A percentile compares a stretch with the other conserved stretches of the same genome.
phyloP scores from a whole-genome alignment of 1,140 invertebrate species.

The Leptinotarsa lineolata region DNA sequence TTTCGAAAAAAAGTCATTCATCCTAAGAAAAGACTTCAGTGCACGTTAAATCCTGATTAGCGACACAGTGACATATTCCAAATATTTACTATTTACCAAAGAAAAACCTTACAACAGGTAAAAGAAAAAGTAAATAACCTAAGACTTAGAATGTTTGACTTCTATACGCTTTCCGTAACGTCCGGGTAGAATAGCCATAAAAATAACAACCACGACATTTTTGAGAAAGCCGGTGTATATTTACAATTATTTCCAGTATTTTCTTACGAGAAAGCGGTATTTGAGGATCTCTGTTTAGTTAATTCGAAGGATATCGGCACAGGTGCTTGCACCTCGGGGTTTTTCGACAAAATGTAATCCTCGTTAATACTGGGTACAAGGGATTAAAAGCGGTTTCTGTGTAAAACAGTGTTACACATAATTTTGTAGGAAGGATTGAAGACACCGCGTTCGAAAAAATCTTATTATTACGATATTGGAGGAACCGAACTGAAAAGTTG shows the following conservation, averaged over 20 bases:
- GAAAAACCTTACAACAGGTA: conserved; percentile 12
- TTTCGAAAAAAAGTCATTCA: not conserved
- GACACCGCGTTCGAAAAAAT: too few species aligned
- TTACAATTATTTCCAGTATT: not conserved
- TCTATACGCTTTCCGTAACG: not conserved
- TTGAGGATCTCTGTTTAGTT: not conserved
- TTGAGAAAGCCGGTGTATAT: not conserved
- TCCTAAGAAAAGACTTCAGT: conserved; percentile 5
- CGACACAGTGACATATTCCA: conserved; percentile 14
- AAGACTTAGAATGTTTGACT: conserved; percentile 3
- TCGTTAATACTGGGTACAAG: not conserved
- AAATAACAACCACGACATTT: conserved; percentile 16
- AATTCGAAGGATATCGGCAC: not conserved
- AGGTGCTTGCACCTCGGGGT: not conserved
- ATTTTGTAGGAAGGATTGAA: too few species aligned
- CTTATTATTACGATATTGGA: too few species aligned
- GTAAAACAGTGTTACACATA: too few species aligned
- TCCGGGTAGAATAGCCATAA: not conserved
- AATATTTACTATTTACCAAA: conserved; percentile 19
- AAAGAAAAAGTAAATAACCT: conserved; percentile 10
- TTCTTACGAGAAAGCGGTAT: not conserved
- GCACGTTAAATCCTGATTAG: conserved; percentile 11
- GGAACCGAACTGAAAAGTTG: too few species aligned
- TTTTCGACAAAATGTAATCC: not conserved
- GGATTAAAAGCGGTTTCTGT: not conserved